Conservation (phyloP, 2,113 vertebrate species). For the Platanista minor region DNA sequence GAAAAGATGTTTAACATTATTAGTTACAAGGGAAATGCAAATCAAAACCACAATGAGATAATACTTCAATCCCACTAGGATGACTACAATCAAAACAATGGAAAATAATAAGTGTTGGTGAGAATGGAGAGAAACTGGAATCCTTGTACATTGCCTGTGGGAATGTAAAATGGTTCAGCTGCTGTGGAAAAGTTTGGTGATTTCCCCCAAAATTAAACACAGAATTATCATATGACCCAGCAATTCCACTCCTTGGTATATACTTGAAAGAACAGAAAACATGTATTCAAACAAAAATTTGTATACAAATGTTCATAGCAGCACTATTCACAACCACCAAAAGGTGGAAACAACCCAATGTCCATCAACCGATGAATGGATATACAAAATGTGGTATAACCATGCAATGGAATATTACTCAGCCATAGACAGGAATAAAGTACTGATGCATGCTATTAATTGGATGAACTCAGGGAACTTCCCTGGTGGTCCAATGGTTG, state of each 20-base stretch:
- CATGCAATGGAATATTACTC: not conserved
- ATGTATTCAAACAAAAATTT: not conserved
- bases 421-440: not conserved
- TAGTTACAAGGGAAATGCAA: not conserved
- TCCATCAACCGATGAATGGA: not conserved
- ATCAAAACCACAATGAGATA: not conserved
- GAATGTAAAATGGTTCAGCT: not conserved
- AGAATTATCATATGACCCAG: not conserved
- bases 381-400: not conserved
- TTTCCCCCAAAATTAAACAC: not conserved
- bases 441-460: not conserved
- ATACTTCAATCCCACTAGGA: not conserved
- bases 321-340: not conserved
- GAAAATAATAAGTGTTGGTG: not conserved
- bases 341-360: not conserved
- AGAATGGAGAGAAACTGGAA: not conserved
- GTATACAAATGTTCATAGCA: not conserved
- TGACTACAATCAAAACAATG: not conserved
- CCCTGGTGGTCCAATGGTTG: too few species aligned
- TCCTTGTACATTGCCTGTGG: not conserved
- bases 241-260: not conserved
- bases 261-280: not conserved
- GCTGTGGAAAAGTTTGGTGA: not conserved
- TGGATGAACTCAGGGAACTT: too few species aligned
- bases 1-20: not conserved